phyloP scores from a whole-genome alignment of 1,140 invertebrate species.

The Atta colombica region DNA sequence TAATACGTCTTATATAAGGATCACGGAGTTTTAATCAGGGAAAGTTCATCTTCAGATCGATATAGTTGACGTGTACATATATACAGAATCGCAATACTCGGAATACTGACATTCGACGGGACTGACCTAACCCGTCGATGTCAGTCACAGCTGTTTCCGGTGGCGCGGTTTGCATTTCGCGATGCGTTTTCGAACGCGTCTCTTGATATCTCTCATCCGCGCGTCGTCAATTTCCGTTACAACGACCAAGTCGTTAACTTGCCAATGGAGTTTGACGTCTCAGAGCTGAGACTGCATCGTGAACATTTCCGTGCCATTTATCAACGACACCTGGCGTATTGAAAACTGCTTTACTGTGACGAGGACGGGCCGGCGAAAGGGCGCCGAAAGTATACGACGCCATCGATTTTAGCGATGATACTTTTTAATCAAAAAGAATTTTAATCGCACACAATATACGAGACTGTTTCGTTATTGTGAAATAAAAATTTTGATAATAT shows the following conservation, averaged over 20 bases:
- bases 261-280: constrained; percentile 62
- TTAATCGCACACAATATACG: constrained; percentile 15
- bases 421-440: constrained; percentile 31
- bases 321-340: constrained; percentile 59
- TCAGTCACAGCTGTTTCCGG: constrained; percentile 48
- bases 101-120: constrained; percentile 48
- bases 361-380: not conserved
- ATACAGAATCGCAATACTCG: constrained; percentile 10
- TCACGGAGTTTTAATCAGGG: not conserved
- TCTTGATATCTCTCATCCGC: constrained; percentile 41
- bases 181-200: constrained; percentile 57
- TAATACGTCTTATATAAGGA: not conserved
- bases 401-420: constrained; percentile 44
- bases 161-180: constrained; percentile 42
- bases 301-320: constrained; percentile 58
- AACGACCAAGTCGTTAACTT: constrained; percentile 60
- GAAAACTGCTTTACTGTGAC: constrained; percentile 37
- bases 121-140: constrained; percentile 58
- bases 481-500: not conserved
- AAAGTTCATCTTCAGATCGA: not conserved
- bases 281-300: constrained; percentile 50
- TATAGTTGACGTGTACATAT: not conserved
- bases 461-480: not conserved
- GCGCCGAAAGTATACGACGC: constrained; percentile 12
- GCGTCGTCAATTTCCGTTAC: constrained; percentile 59